Percentiles rank a stretch among this genome's conserved stretches.
These are phyloP conservation scores for Cisticola juncidis DNA, from an alignment of 2,113 vertebrate genomes.

Conservation along the genomic window DNA sequence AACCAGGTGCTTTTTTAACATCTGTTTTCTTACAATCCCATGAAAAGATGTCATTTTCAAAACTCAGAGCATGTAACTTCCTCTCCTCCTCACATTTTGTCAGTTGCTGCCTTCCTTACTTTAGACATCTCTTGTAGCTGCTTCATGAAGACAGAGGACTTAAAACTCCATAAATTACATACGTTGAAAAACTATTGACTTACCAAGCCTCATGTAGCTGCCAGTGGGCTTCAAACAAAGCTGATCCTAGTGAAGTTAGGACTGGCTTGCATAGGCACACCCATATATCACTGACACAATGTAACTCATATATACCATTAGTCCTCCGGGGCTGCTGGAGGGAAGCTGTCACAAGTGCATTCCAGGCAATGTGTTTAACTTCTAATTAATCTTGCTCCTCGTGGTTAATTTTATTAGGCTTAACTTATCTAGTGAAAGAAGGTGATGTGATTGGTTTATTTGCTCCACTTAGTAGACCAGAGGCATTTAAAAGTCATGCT, in stretches of 20 bases:
- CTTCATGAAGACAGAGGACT: neutral
- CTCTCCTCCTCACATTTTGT: neutral
- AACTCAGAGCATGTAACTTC: neutral
- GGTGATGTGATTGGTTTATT: neutral
- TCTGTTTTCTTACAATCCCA: neutral
- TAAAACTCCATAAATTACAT: neutral
- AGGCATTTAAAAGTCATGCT: neutral
- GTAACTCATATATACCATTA: neutral
- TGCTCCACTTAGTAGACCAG: neutral
- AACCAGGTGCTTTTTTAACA: neutral
- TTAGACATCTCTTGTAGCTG: neutral
- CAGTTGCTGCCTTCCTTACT: neutral
- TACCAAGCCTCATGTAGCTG: neutral
- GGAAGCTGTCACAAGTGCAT: neutral
- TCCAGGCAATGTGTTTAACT: neutral
- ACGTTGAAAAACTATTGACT: neutral
- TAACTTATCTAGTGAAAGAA: neutral
- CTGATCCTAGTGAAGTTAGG: neutral
- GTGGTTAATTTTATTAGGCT: neutral
- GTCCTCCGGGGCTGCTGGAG: neutral
- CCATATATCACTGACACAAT: neutral
- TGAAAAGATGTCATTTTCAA: neutral
- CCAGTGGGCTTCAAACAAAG: neutral
- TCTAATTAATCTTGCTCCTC: conserved; percentile 19
- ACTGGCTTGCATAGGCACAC: neutral